Conservation (phyloP, 2,888 invertebrate species). For the Chalcosyrphus nemorum region DNA sequence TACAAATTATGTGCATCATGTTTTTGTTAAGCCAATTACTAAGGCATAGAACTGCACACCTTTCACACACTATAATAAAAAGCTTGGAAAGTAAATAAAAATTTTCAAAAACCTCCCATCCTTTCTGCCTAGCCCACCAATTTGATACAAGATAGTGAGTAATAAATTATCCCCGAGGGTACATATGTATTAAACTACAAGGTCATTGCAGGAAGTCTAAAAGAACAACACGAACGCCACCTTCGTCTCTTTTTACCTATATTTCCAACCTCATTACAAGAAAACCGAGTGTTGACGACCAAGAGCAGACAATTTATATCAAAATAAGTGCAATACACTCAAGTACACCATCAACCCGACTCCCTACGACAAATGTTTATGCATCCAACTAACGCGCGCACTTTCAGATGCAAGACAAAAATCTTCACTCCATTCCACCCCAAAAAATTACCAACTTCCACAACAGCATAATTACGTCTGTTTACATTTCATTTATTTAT, state of each 20-base stretch:
- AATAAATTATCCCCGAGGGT: conserved; percentile 59
- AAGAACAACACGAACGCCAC: neutral
- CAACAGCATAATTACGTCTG: conserved; percentile 53
- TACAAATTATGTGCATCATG: too few species aligned
- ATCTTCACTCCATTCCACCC: neutral
- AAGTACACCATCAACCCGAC: neutral
- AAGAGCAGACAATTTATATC: conserved; percentile 53
- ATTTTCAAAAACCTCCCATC: too few species aligned
- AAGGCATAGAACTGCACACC: too few species aligned
- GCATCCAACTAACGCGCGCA: neutral
- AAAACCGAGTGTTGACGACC: conserved; percentile 33
- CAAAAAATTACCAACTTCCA: conserved; percentile 48
- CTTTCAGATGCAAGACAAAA: conserved; percentile 16
- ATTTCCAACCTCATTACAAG: conserved; percentile 28
- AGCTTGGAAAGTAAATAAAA: too few species aligned
- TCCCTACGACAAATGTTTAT: neutral
- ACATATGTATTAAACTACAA: conserved; percentile 63
- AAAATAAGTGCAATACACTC: conserved; percentile 56
- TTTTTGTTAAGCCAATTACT: too few species aligned
- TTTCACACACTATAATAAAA: too few species aligned
- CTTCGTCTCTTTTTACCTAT: neutral
- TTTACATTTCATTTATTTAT: conserved; percentile 55
- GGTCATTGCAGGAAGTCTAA: conserved; percentile 59
- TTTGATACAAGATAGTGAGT: conserved; percentile 30
- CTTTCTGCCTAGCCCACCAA: neutral